Evolutionary conservation across 2,797 vertebrate genomes (phyloP), one percentile per base, ranked within the genome.

Genomic region (Molossus alvarezi): DNA sequence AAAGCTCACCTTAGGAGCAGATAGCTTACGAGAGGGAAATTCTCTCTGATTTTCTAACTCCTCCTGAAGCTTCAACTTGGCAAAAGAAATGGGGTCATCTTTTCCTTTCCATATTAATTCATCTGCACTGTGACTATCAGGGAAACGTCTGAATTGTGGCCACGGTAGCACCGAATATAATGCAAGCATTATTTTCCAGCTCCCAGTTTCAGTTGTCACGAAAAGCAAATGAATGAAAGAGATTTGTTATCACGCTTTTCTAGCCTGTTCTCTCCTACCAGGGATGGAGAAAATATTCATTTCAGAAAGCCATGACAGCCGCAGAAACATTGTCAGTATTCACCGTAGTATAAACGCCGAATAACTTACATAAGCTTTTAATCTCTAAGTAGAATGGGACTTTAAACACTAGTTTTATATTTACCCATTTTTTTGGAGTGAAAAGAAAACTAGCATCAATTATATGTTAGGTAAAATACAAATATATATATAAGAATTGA

Each of bases 51-150:
- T 82, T 53, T 37, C 8, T 18, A 15, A 2, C 37, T 64, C 51
- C 77, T 37, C 51, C 23, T 41, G 60, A 93, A 91, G 71, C 3
- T 75, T n/a, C 92, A 89, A 41, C 33, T 17, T 95, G 73, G 75
- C 96, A 95, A 27, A 93, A 41, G 13, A 97, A 98, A 93, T 41
- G 84, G 88, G n/a, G 21, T 81, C 96, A 91, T n/a, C 0, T 55
- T 75, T 73, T 95, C 76, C 91, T 96, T 82, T 92, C 88, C 73
- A 92, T 88, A 87, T 97, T 57, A 95, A 79, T 92, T 96, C 91
- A 58, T 79, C 64, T 75, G 76, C 77, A 88, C 0, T 29, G 20
- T 92, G 95, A 89, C 53, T 69, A 17, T 57, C 51, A 82, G 45
- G 62, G 58, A 84, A 67, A 55, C n/a, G 53, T 48, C 37, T 37